Evolutionary conservation across 2,113 vertebrate genomes (phyloP).

Genomic region (Vombatus ursinus): DNA sequence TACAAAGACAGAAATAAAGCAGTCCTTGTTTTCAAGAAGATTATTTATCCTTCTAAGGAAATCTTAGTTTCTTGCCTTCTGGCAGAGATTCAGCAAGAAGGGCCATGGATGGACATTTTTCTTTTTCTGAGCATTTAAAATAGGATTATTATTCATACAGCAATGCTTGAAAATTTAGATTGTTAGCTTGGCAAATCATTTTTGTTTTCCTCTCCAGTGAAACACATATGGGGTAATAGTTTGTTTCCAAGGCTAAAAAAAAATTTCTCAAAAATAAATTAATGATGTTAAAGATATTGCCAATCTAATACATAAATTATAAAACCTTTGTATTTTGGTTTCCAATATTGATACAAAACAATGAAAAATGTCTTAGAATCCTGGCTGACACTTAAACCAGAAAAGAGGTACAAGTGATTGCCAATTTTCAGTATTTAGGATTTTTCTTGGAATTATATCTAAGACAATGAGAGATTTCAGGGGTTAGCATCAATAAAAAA

Average conservation of each 20-base stretch:
- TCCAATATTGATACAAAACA: background rate
- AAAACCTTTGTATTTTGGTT: background rate
- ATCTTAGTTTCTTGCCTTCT: background rate
- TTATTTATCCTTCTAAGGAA: background rate
- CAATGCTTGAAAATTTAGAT: background rate
- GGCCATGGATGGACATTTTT: background rate
- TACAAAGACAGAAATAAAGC: background rate
- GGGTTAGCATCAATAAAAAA: background rate
- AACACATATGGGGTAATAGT: background rate
- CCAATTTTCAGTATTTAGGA: background rate
- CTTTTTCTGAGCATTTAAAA: background rate
- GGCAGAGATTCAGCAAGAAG: background rate
- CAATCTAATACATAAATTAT: background rate
- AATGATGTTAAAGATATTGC: background rate
- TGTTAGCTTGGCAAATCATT: background rate
- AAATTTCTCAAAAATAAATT: background rate
- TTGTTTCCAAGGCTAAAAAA: background rate
- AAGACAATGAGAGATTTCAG: background rate
- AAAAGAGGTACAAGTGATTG: too few species aligned
- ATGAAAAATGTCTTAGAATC: background rate
- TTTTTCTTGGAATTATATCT: background rate
- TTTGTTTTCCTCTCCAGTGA: background rate
- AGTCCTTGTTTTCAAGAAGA: background rate
- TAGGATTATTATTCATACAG: background rate
- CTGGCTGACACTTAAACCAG: background rate